Evolutionary conservation across 2,888 invertebrate species (phyloP), one percentile per base, ranked within the genome.

Genomic region (Metopia argyrocephala): DNA sequence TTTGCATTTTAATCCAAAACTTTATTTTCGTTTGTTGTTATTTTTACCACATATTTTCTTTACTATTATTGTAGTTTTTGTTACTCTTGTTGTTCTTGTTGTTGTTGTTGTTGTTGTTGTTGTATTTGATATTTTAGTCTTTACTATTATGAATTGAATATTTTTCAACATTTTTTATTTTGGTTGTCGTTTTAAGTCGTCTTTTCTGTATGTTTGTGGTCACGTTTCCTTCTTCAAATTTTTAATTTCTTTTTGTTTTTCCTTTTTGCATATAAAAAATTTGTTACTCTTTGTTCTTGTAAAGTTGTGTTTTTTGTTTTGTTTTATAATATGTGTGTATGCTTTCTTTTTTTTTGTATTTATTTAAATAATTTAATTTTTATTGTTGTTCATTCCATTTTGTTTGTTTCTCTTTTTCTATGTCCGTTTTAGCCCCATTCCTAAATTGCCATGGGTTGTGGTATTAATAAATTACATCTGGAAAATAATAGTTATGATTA

Each of bases 391-490:
- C 50, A 64, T 62, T 9, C 61, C 65, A 48, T 65, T 62, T 48
- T 76, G 61, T 56, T 38, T 75, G 66, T 74, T 76, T 38, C 68
- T 12, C 0, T 71, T 71, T 70, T 71, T 46, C 50, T 70, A 23
- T 48, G 28, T 27, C 62, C 61, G 61, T 64, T 21, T 61, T 68
- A 27, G 23, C 82, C 80, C 62, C 9, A 1, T 48, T 83, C 82
- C 85, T 85, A 85, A 66, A 85, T 84, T 83, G 87, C 84, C 85
- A 86, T 85, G 78, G 85, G 78, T 31, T 78, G 82, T 79, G 86
- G 86, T 86, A 88, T 85, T 85, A 85, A 78, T 83, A 85, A 82
- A 85, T 87, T 86, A 86, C 85, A 87, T 85, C 87, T 87, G 85
- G 28, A 88, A 86, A 25, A 25, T 45, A 74, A 23, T 75, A 70